Evolutionary conservation across 2,888 invertebrate species (phyloP).

Genomic region (Osedax fenrisi): DNA sequence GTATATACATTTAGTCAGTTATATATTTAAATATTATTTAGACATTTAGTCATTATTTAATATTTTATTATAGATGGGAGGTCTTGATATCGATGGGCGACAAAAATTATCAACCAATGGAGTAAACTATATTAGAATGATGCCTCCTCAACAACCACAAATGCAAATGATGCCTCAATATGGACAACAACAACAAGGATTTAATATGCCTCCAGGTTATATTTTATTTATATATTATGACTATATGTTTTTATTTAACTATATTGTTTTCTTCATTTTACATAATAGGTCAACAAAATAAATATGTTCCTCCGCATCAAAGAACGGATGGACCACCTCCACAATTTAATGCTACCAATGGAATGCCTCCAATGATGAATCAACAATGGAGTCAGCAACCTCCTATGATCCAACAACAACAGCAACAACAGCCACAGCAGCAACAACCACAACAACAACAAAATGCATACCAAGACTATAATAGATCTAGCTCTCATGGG

Average conservation of each 20-base stretch:
- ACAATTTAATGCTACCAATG: neutral
- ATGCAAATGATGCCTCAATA: neutral
- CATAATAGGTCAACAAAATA: too few relatives aligned
- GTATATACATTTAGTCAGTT: too few relatives aligned
- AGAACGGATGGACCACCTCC: neutral
- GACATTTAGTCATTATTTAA: too few relatives aligned
- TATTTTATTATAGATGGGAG: neutral
- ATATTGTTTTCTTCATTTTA: too few relatives aligned
- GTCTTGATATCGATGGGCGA: neutral
- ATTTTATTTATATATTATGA: neutral
- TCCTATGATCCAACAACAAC: neutral
- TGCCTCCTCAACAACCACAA: slow-evolving; percentile 3
- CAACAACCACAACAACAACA: neutral
- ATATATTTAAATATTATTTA: too few relatives aligned
- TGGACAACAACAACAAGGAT: neutral
- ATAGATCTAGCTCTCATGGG: too few relatives aligned
- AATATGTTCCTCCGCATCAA: neutral
- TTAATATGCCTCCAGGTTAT: neutral
- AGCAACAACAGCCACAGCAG: neutral
- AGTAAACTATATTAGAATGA: neutral
- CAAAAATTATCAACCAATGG: neutral
- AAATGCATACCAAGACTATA: too few relatives aligned
- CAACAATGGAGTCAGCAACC: neutral
- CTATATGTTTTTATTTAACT: neutral
- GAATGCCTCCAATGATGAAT: neutral